These are phyloP conservation scores for Lophochroa leadbeateri DNA, from an alignment of 2,113 vertebrate genomes.

Conservation along the genomic window DNA sequence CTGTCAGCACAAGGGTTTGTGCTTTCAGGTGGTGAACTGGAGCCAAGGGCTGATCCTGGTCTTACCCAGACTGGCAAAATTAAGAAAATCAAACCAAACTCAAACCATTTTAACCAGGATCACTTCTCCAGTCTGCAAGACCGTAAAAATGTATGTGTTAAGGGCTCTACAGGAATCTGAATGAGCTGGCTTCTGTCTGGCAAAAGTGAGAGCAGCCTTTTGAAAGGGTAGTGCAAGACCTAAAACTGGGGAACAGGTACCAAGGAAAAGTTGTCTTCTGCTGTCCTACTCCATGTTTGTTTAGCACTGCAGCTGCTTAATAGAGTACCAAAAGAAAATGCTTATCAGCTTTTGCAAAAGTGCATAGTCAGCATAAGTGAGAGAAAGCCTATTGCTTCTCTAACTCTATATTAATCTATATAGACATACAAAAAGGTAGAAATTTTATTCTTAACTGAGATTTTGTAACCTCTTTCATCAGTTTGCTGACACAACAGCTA, in stretches of 20 bases:
- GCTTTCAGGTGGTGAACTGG: background rate
- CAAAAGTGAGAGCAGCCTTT: background rate
- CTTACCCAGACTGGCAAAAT: background rate
- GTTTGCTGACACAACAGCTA: background rate
- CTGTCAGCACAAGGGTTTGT: background rate
- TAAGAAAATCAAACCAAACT: background rate
- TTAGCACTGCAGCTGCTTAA: background rate
- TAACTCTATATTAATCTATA: background rate
- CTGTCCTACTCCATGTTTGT: background rate
- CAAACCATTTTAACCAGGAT: background rate
- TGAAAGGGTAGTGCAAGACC: background rate
- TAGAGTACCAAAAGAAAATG: background rate
- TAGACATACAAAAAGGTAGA: background rate
- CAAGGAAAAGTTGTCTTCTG: background rate
- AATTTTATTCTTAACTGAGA: background rate
- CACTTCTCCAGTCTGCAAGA: background rate
- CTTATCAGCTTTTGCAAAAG: background rate
- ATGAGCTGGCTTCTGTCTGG: background rate
- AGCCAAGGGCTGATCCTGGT: background rate
- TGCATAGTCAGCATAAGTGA: background rate
- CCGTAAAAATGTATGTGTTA: background rate
- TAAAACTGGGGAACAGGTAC: fast-evolving
- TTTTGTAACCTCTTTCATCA: background rate
- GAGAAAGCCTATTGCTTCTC: background rate
- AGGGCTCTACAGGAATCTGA: background rate